Conservation (phyloP, 1,140 invertebrate species). For the Ips nitidus region DNA sequence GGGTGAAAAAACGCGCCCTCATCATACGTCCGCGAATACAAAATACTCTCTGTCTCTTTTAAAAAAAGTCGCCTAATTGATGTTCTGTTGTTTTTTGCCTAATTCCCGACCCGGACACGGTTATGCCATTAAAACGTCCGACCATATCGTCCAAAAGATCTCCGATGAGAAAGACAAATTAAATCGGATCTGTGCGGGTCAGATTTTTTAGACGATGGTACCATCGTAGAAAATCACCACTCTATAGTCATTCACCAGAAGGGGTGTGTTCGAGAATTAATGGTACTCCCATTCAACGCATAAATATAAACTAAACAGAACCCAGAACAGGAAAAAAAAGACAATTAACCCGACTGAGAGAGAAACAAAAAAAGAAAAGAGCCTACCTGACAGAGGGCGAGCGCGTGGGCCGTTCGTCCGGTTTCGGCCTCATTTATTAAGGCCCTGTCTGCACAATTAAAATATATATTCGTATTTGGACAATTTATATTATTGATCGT, state of each 20-base stretch:
- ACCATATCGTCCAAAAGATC: slow-evolving; percentile 21
- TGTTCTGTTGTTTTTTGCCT: slow-evolving; percentile 48
- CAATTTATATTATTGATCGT: slow-evolving; percentile 53
- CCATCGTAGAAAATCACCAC: background rate
- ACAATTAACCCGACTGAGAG: slow-evolving; percentile 2
- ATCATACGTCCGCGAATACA: no score
- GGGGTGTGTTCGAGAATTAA: slow-evolving; percentile 4
- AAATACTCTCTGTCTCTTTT: no score
- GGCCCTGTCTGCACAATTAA: slow-evolving; percentile 54
- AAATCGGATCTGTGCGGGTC: slow-evolving; percentile 18
- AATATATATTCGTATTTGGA: slow-evolving; percentile 53
- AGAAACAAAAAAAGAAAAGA: background rate
- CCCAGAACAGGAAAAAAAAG: slow-evolving; percentile 3
- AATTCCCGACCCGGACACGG: slow-evolving; percentile 40
- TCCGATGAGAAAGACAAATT: slow-evolving; percentile 30
- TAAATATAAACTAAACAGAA: no score
- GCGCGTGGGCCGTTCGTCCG: slow-evolving; percentile 46
- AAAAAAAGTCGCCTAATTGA: slow-evolving; percentile 38
- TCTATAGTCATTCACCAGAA: background rate
- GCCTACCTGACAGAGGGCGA: slow-evolving; percentile 39
- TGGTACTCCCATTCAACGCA: background rate
- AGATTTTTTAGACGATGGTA: slow-evolving; percentile 23
- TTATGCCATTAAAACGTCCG: slow-evolving; percentile 31
- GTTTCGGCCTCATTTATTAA: slow-evolving; percentile 50
- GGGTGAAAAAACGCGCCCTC: no score